Base-by-base conservation (phyloP, 2,797 vertebrate genomes). In the Syngnathus acus region DNA sequence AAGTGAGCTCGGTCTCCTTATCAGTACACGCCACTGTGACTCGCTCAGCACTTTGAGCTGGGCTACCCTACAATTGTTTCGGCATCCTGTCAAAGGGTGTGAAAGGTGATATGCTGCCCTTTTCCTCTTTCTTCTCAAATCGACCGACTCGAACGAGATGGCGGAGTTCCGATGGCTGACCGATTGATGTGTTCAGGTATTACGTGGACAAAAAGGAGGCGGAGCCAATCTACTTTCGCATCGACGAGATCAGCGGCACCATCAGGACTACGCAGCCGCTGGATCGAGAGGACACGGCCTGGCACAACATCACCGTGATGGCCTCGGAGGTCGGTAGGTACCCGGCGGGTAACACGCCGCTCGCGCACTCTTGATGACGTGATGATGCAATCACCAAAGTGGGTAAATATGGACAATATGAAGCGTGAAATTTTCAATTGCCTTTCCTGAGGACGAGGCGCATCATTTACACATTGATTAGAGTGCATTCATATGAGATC, bases 281-380 rank as follows among this genome's bases (percentile, higher is more conserved):
- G 84, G 97, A 98, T 89, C 92, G 96, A 69, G 97, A 99, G 70
- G 93, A 95, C 74, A 89, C 83, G 53, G 86, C 94, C 0, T 96
- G 95, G 95, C 94, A 94, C 84, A 99, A 98, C 86, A 94, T 99
- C 84, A 97, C 94, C 65, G 94, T 97, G 77, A 88, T 92, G 87
- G 96, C 95, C 85, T 94, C 94, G 83, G 97, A 98, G 89, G 91
- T 92, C 84, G 96, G 97, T 98, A 93, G 90, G 88, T 91, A 86
- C 67, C 72, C 21, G 21, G 43, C 53, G 9, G 13, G 53, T 26
- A 14, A 37, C 37, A 32, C 8, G 19, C 13, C 9, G 42, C 50
- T n/a, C n/a, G 6, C 17, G 1, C 19, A 39, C 2, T 16, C 2
- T 17, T 39, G 57, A 19, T 38, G 57, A 17, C 39, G 6, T n/a